Conservation (phyloP, 2,888 invertebrate species). For the Andricus quercusramuli region DNA sequence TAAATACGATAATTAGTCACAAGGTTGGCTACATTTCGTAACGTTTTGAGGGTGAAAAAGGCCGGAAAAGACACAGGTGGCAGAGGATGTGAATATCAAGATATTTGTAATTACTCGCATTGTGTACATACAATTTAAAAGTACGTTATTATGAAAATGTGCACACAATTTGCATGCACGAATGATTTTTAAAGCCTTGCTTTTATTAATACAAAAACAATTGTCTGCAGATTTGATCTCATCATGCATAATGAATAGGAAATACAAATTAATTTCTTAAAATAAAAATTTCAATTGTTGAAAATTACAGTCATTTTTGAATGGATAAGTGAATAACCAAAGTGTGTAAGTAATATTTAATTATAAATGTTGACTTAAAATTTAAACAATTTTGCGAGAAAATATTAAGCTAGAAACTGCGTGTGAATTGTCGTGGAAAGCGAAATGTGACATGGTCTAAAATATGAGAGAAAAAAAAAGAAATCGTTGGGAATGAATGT, state of each 20-base stretch:
- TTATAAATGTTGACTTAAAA: no score
- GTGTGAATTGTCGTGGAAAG: neutral
- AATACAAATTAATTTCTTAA: neutral
- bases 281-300: no score
- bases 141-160: conserved; percentile 3
- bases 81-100: conserved; percentile 1
- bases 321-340: no score
- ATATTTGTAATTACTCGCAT: conserved; percentile 4
- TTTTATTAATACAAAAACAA: neutral
- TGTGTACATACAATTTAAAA: conserved; percentile 5
- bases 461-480: conserved; percentile 43
- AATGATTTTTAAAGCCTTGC: neutral
- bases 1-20: conserved; percentile 30
- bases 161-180: neutral
- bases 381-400: neutral
- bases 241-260: neutral
- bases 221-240: no score
- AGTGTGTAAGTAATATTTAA: no score
- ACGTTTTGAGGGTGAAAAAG: neutral
- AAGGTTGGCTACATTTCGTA: conserved; percentile 2
- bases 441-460: conserved; percentile 3
- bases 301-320: no score
- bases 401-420: neutral
- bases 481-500: conserved; percentile 68
- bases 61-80: conserved; percentile 36